phyloP scores from a whole-genome alignment of 2,797 vertebrate genomes.

The Oryzias dopingdopingensis region DNA sequence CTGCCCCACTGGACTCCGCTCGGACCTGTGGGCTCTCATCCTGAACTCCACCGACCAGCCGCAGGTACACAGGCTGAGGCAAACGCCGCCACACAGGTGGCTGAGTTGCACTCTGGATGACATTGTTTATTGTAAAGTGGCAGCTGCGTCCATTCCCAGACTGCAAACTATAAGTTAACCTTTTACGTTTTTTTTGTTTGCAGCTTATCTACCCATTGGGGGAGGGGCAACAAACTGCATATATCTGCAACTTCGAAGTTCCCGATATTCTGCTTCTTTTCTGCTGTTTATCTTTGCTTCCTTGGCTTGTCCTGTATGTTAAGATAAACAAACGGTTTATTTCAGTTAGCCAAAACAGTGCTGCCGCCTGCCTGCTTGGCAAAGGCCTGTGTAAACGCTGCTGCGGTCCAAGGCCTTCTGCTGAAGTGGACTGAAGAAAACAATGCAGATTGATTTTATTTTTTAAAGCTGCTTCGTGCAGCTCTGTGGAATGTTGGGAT shows the following conservation, averaged over 20 bases:
- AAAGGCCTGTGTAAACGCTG: constrained; percentile 34
- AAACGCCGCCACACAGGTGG: constrained; percentile 16
- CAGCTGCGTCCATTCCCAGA: constrained; percentile 62
- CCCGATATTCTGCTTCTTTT: constrained; percentile 23
- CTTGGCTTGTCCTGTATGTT: constrained; percentile 27
- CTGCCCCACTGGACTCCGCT: constrained; percentile 89
- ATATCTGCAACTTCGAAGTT: constrained; percentile 6
- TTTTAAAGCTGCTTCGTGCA: constrained; percentile 13
- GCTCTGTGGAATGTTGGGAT: background rate
- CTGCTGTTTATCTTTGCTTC: constrained; percentile 43
- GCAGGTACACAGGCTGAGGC: constrained; percentile 76
- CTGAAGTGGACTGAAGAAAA: constrained; percentile 38
- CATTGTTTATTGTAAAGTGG: constrained; percentile 33
- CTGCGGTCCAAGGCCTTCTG: constrained; percentile 16
- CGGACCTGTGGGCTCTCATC: constrained; percentile 92
- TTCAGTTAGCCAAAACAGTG: constrained; percentile 44
- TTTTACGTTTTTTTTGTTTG: background rate
- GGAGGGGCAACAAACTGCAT: background rate
- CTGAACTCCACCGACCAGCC: constrained; percentile 90
- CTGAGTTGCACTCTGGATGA: constrained; percentile 1
- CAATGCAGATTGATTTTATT: constrained; percentile 45
- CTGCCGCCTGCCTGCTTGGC: constrained; percentile 54
- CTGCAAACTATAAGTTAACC: background rate
- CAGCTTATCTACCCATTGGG: background rate
- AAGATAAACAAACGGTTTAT: constrained; percentile 65